phyloP scores from a whole-genome alignment of 2,113 vertebrate species.

The Cettia cetti region DNA sequence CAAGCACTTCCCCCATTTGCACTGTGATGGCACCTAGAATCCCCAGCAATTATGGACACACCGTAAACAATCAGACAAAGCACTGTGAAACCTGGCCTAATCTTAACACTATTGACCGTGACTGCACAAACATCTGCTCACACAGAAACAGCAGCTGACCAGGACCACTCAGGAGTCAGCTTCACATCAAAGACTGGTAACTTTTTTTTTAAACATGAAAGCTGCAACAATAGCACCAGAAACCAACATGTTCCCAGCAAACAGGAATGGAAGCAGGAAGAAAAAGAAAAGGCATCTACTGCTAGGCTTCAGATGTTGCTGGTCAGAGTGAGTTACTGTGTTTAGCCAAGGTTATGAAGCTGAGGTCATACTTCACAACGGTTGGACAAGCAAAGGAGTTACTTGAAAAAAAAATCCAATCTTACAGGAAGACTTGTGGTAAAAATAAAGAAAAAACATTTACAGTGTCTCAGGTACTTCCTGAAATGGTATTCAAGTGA shows the following conservation, averaged over 20 bases:
- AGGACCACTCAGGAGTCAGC: not conserved
- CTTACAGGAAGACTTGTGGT: not conserved
- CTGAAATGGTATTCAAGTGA: slow-evolving; percentile 32
- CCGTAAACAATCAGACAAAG: slow-evolving; percentile 8
- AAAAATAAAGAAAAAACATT: slow-evolving; percentile 7
- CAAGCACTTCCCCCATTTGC: not conserved
- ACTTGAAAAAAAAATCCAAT: not conserved
- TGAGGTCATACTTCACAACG: not conserved
- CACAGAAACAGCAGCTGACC: not conserved
- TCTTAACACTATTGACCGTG: not conserved
- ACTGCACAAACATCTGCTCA: slow-evolving; percentile 8
- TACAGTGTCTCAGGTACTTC: slow-evolving; percentile 56
- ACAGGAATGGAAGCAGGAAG: not conserved
- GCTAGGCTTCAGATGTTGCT: not conserved
- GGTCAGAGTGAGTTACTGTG: not conserved
- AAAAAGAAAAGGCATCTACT: not conserved
- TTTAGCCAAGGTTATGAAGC: slow-evolving; percentile 7
- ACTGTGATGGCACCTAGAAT: not conserved
- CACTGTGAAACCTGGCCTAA: not conserved
- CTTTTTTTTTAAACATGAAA: not conserved
- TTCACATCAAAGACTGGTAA: not conserved
- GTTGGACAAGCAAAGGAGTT: not conserved
- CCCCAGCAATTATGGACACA: not conserved
- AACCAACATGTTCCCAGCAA: not conserved
- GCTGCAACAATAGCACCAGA: not conserved